These are phyloP conservation scores for Mnemiopsis leidyi DNA, from an alignment of 37 sponge, comb jelly and placozoan genomes.

Conservation along the genomic window DNA sequence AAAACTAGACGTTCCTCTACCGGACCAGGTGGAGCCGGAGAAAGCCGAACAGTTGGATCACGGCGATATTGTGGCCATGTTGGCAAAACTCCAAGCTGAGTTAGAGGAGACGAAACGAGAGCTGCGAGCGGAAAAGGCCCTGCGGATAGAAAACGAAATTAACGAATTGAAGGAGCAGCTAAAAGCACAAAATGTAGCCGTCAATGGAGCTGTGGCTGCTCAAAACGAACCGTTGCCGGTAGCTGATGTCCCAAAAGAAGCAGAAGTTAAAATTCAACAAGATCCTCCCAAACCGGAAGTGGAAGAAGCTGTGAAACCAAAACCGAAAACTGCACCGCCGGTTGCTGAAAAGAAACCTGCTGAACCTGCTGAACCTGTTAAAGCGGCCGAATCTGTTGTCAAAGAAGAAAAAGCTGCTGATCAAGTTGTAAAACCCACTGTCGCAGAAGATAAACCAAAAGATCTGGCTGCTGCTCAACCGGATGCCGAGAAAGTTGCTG, in stretches of 20 bases:
- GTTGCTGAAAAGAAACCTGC: slow-evolving; percentile 7
- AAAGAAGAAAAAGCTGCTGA: not conserved
- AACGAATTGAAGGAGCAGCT: slow-evolving; percentile 56
- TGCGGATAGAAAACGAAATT: slow-evolving; percentile 47
- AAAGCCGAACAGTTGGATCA: not conserved
- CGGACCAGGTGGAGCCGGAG: not conserved
- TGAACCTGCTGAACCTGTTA: not conserved
- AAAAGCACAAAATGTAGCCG: not conserved
- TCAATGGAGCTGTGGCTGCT: not conserved
- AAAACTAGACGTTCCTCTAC: not conserved
- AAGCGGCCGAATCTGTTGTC: not conserved
- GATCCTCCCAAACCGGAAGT: not conserved
- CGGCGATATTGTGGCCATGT: not conserved
- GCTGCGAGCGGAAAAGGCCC: slow-evolving; percentile 40
- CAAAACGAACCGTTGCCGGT: not conserved
- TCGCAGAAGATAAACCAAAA: not conserved
- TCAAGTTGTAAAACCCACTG: not conserved
- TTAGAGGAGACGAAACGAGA: slow-evolving; percentile 48
- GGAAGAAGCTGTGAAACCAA: not conserved
- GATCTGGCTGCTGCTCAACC: not conserved
- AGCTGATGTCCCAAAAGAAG: not conserved
- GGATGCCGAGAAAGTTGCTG: not conserved
- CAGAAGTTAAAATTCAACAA: not conserved
- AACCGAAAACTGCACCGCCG: not conserved
- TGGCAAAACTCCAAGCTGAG: slow-evolving; percentile 53